Evolutionary conservation across 1,140 invertebrate genomes (phyloP), one percentile per base, ranked within the genome.

Genomic region (Bicyclus anynana): DNA sequence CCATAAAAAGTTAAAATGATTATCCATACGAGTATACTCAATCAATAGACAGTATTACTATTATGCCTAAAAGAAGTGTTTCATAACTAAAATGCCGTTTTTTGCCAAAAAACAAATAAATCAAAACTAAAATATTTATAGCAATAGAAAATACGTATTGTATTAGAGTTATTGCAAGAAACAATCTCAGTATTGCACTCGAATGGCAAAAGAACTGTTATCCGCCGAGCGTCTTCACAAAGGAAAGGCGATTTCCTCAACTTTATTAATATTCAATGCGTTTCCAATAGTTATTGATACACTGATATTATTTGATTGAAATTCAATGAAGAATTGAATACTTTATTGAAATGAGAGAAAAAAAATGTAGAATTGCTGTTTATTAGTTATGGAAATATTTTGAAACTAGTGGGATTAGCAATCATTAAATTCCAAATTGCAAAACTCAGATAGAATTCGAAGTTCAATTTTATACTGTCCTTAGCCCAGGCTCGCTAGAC

Each of bases 261-360:
- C 33, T n/a, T 26, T 40, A 52, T 52, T 52, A 52, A 52, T 52
- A 52, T 52, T 51, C 50, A 40, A 13, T 52, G 21, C 50, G 35
- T 21, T 40, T 52, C 18, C 29, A 33, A 33, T 33, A 7, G 29
- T 12, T 26, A 40, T 52, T 52, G 50, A 20, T 38, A n/a, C 13
- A 52, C 38, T 23, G 29, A 33, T 33, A 33, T 12, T 33, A 33
- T 12, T 33, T 33, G 29, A 33, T 33, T 18, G 21, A 44, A 44
- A 44, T 44, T 18, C 40, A 44, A 44, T n/a, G 29, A 33, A 33
- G 7, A 33, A 1, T 3, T 33, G 9, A n/a, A 7, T 12, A 12
- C 29, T 33, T 33, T 33, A 33, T 33, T 33, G 29, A 33, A 33
- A 33, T 33, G 29, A 12, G 29, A 33, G n/a, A n/a, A n/a, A 33